These are phyloP conservation scores for Solenopsis invicta DNA, from an alignment of 1,140 invertebrate genomes.

Conservation along the genomic window DNA sequence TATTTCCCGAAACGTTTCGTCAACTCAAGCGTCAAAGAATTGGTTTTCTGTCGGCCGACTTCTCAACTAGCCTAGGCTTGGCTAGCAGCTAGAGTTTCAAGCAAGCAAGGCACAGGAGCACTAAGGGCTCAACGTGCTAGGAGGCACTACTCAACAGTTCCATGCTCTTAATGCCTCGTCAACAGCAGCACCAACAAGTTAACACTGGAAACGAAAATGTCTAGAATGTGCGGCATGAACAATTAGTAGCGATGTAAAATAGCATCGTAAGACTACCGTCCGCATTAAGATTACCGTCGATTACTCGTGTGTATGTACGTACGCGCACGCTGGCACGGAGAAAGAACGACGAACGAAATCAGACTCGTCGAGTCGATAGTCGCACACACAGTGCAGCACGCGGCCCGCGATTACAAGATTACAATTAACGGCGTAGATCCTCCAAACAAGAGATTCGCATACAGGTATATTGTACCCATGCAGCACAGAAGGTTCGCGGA, in stretches of 20 bases:
- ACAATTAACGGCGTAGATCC: background rate
- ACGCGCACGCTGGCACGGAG: slow-evolving; percentile 33
- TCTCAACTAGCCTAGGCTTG: slow-evolving; percentile 64
- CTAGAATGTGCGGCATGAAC: slow-evolving; percentile 82
- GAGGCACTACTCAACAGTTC: slow-evolving; percentile 83
- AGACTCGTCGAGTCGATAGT: background rate
- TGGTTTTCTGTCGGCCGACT: slow-evolving; percentile 65
- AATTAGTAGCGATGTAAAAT: slow-evolving; percentile 59
- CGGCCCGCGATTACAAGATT: slow-evolving; percentile 11
- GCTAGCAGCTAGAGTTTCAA: slow-evolving; percentile 78
- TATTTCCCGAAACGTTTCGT: slow-evolving; percentile 52
- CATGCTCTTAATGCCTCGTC: slow-evolving; percentile 84
- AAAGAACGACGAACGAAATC: background rate
- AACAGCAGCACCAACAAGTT: slow-evolving; percentile 86
- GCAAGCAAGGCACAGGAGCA: slow-evolving; percentile 83
- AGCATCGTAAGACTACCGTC: slow-evolving; percentile 51
- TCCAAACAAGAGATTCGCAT: slow-evolving; percentile 16
- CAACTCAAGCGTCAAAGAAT: slow-evolving; percentile 54
- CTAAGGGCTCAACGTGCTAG: slow-evolving; percentile 83
- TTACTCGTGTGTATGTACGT: slow-evolving; percentile 44
- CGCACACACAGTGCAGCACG: slow-evolving; percentile 20
- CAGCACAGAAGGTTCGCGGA: background rate
- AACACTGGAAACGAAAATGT: slow-evolving; percentile 85
- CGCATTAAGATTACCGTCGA: slow-evolving; percentile 36
- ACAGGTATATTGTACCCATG: background rate